A percentile compares a stretch with the other conserved stretches of the same genome.
Evolutionary conservation across 2,113 vertebrate genomes (phyloP).

Genomic region (Notothenia coriiceps): DNA sequence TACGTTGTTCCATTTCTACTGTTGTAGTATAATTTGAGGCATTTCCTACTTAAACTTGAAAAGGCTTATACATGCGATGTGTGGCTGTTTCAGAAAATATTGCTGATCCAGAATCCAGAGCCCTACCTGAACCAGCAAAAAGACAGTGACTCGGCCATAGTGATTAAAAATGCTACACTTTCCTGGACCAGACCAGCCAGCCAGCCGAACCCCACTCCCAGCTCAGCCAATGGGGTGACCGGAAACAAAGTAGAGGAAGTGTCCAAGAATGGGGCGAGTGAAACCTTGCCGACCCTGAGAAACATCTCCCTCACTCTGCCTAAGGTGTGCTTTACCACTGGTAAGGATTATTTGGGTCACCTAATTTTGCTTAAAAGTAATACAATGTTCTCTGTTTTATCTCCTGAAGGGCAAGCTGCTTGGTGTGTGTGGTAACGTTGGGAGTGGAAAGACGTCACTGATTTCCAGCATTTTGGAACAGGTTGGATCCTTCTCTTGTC

Average conservation of each 20-base stretch:
- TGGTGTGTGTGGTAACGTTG: constrained; percentile 89
- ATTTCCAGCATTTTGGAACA: constrained; percentile 88
- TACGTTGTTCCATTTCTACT: background rate
- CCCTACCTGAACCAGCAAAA: constrained; percentile 80
- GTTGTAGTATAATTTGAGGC: no score
- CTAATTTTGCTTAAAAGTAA: background rate
- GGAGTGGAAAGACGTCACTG: constrained; percentile 89
- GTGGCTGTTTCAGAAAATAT: constrained; percentile 82
- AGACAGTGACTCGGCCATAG: constrained; percentile 76
- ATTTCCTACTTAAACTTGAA: background rate
- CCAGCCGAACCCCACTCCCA: background rate
- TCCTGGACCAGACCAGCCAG: constrained; percentile 75
- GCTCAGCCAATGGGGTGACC: background rate
- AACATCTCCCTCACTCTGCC: constrained; percentile 84
- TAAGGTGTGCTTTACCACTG: constrained; percentile 77
- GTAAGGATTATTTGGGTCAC: rapidly evolving
- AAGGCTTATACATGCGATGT: background rate
- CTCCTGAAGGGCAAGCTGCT: constrained; percentile 85
- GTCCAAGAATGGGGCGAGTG: background rate
- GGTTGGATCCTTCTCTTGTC: constrained; percentile 69
- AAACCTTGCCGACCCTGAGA: constrained; percentile 61
- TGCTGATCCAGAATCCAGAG: constrained; percentile 83
- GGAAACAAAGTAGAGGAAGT: background rate
- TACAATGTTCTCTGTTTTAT: background rate
- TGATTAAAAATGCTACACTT: constrained; percentile 85